phyloP scores from a whole-genome alignment of 2,888 invertebrate genomes.

The Dolichomitus sp. region DNA sequence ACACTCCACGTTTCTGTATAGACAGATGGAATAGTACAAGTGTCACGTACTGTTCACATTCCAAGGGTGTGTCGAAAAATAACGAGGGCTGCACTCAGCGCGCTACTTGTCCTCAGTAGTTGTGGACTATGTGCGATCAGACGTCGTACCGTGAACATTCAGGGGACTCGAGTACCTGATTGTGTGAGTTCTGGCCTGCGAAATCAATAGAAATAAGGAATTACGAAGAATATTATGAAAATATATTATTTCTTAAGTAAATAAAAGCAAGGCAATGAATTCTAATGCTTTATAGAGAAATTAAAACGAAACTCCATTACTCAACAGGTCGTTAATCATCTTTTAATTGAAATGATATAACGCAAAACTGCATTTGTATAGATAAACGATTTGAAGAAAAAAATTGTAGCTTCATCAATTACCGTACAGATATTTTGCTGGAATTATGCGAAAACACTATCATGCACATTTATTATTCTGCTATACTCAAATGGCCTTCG shows the following conservation, averaged over 20 bases:
- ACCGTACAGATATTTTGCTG: background rate
- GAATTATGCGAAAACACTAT: background rate
- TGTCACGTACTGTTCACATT: constrained; percentile 28
- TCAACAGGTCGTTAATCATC: background rate
- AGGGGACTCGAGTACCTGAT: constrained; percentile 9
- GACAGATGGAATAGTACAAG: constrained; percentile 17
- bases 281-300: background rate
- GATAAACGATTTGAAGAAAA: background rate
- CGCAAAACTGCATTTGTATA: background rate
- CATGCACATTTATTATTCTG: background rate
- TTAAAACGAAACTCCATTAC: background rate
- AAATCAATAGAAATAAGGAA: background rate
- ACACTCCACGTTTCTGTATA: background rate
- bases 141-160: background rate
- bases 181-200: too few relatives aligned
- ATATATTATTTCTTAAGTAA: background rate
- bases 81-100: background rate
- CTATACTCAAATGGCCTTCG: constrained; percentile 2
- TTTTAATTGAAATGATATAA: background rate
- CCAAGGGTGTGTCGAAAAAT: constrained; percentile 8
- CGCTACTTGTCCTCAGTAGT: background rate
- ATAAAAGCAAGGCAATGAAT: background rate
- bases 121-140: background rate
- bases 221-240: too few relatives aligned
- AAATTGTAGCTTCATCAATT: background rate